Conservation (phyloP, 1,140 invertebrate species). For the Cecropterus lyciades region DNA sequence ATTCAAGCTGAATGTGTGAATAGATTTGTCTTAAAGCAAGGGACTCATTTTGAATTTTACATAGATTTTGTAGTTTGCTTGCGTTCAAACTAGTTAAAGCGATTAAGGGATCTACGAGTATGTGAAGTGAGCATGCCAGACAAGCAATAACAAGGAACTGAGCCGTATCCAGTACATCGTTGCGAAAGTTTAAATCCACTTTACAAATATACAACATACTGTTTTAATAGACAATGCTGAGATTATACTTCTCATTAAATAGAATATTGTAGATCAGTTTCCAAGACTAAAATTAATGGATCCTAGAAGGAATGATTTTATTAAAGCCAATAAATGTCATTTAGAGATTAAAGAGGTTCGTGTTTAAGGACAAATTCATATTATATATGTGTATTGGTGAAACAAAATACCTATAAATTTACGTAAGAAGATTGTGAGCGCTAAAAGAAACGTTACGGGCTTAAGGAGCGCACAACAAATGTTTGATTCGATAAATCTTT, state of each 20-base stretch:
- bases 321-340: too few relatives aligned
- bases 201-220: conserved; percentile 20
- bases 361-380: too few relatives aligned
- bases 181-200: conserved; percentile 23
- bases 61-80: conserved; percentile 8
- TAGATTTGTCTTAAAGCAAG: conserved; percentile 14
- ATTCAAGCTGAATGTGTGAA: conserved; percentile 35
- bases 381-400: too few relatives aligned
- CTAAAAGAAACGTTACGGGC: conserved; percentile 1
- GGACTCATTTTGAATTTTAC: conserved; percentile 10
- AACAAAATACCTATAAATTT: not conserved
- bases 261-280: too few relatives aligned
- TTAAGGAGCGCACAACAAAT: conserved; percentile 4
- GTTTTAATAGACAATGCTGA: conserved; percentile 22
- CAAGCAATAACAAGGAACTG: not conserved
- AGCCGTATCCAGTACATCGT: conserved; percentile 1
- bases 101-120: not conserved
- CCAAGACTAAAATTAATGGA: too few relatives aligned
- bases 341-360: too few relatives aligned
- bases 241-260: not conserved
- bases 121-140: not conserved
- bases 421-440: not conserved
- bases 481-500: conserved; percentile 9
- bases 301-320: too few relatives aligned
- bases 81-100: conserved; percentile 3